Percentiles rank a stretch among this genome's conserved stretches.
phyloP scores from a whole-genome alignment of 2,888 invertebrate genomes.

The Platycheirus albimanus region DNA sequence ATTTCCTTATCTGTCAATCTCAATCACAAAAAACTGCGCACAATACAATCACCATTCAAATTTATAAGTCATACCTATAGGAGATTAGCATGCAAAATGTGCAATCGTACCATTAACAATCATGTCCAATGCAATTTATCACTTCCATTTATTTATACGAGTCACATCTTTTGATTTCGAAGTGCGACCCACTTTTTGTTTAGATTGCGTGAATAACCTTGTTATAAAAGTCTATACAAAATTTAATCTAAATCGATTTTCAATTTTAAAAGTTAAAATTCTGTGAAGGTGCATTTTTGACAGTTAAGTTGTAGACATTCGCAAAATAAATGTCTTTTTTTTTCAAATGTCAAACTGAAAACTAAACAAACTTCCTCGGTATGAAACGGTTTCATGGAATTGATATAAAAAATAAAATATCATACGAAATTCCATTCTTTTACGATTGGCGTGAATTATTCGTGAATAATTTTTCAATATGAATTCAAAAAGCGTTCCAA shows the following conservation, averaged over 20 bases:
- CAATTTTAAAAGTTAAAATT: not conserved
- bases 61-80: not conserved
- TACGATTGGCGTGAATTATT: conserved; percentile 52
- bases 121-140: conserved; percentile 38
- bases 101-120: conserved; percentile 31
- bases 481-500: conserved; percentile 49
- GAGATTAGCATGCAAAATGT: conserved; percentile 33
- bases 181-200: conserved; percentile 33
- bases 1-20: conserved; percentile 18
- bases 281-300: too few species aligned
- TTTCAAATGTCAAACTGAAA: too few species aligned
- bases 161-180: conserved; percentile 23
- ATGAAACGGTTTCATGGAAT: too few species aligned
- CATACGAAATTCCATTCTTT: conserved; percentile 39
- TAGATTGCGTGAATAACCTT: conserved; percentile 9
- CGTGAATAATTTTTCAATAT: conserved; percentile 56
- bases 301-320: not conserved
- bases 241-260: not conserved
- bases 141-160: conserved; percentile 24
- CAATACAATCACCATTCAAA: not conserved
- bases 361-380: too few species aligned
- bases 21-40: conserved; percentile 19
- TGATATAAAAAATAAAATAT: conserved; percentile 1
- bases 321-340: too few species aligned
- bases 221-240: not conserved